Percentiles rank a stretch among this genome's conserved stretches.
Conservation (phyloP, 1,140 invertebrate genomes). For the Pollicipes pollicipes region DNA sequence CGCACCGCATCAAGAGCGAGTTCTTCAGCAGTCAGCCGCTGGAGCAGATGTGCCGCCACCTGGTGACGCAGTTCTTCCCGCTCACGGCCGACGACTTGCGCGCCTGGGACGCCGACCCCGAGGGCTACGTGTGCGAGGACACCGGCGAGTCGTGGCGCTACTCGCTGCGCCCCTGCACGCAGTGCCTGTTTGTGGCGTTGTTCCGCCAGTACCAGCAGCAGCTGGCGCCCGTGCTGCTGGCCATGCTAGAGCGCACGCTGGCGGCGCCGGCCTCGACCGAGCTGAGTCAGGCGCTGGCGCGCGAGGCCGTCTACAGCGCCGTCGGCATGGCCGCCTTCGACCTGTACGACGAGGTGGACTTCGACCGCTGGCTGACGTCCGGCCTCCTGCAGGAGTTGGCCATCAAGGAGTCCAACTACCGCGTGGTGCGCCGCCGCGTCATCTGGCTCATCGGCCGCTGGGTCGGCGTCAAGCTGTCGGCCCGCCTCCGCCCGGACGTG, state of each 20-base stretch:
- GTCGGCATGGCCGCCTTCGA: constrained; percentile 76
- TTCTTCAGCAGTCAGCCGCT: constrained; percentile 53
- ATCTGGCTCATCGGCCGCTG: constrained; percentile 73
- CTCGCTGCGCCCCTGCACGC: constrained; percentile 68
- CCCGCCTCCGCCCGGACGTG: constrained; percentile 52
- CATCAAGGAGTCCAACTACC: constrained; percentile 62
- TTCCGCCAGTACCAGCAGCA: constrained; percentile 57
- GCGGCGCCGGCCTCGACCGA: constrained; percentile 39
- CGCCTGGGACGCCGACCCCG: constrained; percentile 76
- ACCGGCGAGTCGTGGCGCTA: constrained; percentile 78
- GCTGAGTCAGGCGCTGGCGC: constrained; percentile 53
- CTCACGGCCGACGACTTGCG: constrained; percentile 64
- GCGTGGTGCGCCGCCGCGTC: constrained; percentile 68
- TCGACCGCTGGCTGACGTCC: constrained; percentile 79
- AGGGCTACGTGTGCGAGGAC: constrained; percentile 37
- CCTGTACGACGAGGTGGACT: constrained; percentile 81
- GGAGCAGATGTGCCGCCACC: constrained; percentile 57
- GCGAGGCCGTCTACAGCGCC: constrained; percentile 90
- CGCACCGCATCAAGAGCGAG: constrained; percentile 44
- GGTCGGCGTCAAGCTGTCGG: constrained; percentile 68
- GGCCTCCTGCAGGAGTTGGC: constrained; percentile 63
- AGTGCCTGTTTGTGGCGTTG: constrained; percentile 61
- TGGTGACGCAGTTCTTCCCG: constrained; percentile 75
- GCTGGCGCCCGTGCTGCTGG: constrained; percentile 50
- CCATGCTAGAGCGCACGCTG: constrained; percentile 43